Evolutionary conservation across 1,140 invertebrate species (phyloP), one percentile per base, ranked within the genome.

Genomic region (Agraylea sexmaculata): DNA sequence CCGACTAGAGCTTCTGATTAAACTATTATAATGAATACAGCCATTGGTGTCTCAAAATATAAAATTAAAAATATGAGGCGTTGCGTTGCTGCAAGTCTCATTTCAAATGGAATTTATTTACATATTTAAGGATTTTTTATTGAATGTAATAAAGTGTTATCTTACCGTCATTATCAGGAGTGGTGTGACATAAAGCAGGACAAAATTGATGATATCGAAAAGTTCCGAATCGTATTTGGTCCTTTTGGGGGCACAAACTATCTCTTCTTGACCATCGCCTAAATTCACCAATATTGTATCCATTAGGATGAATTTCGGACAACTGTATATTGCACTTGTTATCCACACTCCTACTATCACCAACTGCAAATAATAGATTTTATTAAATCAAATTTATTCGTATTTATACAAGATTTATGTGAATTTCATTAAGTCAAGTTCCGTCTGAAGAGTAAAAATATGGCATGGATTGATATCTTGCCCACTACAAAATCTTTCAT

Each of bases 281-380:
- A 74, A 53, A 18, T 64, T 61, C 39, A 78, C 74, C 11, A 68
- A 72, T 30, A 82, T 73, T 0, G 78, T 79, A 50, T 77, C 73
- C 30, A 80, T 74, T 64, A 75, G 83, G 37, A 80, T 73, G 50
- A 86, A 80, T 50, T 81, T 78, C 1, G 83, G 83, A 3, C 74
- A 73, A 38, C 78, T 81, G 59, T 86, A 86, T 0, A 77, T 59
- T 0, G 80, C 80, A 43, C 80, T 81, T 2, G 78, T 68, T 20
- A 83, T 62, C 83, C 83, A 87, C 7, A 86, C 82, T 4, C 73
- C 69, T 8, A 75, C 60, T 34, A 86, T 79, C 21, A 81, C 79
- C 48, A 80, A 52, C 74, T 81, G 66, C 12, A 67, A 62, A 40
- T 54, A 43, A 54, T 44, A 40, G 10, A 18, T 7, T 4, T 17